A percentile compares a stretch with the other conserved stretches of the same genome.
Conservation (phyloP, 2,113 vertebrate genomes). For the Haemorhous mexicanus region DNA sequence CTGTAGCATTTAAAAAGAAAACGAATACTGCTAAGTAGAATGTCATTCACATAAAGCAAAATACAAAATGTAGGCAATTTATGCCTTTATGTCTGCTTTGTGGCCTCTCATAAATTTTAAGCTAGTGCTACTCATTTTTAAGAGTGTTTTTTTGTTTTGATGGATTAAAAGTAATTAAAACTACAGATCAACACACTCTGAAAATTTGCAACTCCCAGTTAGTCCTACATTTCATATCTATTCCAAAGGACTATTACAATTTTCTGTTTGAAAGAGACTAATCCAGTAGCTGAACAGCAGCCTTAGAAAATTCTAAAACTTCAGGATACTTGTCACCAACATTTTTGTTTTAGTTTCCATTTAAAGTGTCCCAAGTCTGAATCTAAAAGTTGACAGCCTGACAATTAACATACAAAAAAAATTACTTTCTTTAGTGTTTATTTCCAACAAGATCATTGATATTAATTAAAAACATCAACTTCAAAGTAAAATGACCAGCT, state of each 20-base stretch:
- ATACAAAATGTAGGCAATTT: not conserved
- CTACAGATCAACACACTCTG: not conserved
- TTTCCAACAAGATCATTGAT: not conserved
- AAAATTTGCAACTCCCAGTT: not conserved
- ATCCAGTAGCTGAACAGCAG: not conserved
- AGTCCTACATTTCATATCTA: not conserved
- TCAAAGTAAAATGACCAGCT: not conserved
- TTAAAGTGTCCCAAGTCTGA: not conserved
- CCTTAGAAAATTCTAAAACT: not conserved
- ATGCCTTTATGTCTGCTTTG: not conserved
- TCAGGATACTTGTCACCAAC: not conserved
- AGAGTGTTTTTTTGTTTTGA: not conserved
- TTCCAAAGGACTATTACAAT: not conserved
- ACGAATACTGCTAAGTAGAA: not conserved
- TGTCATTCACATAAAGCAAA: not conserved
- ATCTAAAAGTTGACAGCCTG: not conserved
- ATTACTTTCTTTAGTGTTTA: not conserved
- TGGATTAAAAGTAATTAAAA: not conserved
- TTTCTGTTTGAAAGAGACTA: not conserved
- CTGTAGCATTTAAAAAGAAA: not conserved
- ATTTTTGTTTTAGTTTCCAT: not conserved
- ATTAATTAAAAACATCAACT: not conserved
- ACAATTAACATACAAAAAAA: not conserved
- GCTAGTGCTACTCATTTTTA: not conserved
- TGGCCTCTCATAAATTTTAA: not conserved